A percentile compares a stretch with the other conserved stretches of the same genome.
Evolutionary conservation across 2,113 vertebrate species (phyloP).

Genomic region (Circaetus cinerascens): DNA sequence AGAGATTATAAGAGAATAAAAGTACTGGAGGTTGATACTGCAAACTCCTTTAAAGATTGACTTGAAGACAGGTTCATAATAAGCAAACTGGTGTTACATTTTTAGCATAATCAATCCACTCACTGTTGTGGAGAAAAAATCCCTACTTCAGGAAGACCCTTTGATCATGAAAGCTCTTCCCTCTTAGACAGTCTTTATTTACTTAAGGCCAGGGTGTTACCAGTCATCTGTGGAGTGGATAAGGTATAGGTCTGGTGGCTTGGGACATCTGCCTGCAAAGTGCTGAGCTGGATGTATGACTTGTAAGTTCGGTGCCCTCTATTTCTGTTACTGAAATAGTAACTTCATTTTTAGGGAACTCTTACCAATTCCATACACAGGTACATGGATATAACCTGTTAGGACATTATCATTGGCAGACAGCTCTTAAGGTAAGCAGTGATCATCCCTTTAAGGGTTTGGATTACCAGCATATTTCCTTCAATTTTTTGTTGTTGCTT

Average conservation of each 20-base stretch:
- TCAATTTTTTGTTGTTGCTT: background rate
- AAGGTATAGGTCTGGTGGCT: background rate
- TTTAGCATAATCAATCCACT: background rate
- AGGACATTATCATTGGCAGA: background rate
- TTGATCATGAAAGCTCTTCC: background rate
- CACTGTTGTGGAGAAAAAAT: background rate
- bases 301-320: rapidly evolving
- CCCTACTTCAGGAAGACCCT: background rate
- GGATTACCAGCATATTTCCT: background rate
- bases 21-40: background rate
- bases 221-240: background rate
- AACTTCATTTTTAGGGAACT: background rate
- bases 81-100: background rate
- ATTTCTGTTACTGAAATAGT: background rate
- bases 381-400: background rate
- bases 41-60: background rate
- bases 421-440: background rate
- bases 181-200: background rate
- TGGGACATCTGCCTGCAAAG: background rate
- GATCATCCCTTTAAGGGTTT: background rate
- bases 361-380: background rate
- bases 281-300: background rate
- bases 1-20: background rate
- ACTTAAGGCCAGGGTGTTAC: background rate
- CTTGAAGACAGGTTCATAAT: background rate